Evolutionary conservation across 1,140 invertebrate genomes (phyloP).

Genomic region (Bombus sylvicola): DNA sequence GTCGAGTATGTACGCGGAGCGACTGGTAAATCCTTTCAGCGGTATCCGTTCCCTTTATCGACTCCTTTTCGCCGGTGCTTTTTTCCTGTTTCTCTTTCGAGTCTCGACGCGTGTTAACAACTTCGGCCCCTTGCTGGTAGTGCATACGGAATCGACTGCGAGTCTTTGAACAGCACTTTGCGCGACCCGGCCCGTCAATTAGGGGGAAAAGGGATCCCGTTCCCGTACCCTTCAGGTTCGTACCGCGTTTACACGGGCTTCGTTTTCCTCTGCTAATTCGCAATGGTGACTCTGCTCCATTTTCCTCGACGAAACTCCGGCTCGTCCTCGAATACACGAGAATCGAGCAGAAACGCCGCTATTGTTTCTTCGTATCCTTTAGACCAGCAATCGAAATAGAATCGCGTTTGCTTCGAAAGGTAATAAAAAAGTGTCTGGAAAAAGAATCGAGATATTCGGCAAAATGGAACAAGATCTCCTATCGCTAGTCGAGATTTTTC

Average conservation of each 20-base stretch:
- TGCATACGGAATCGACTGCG: slow-evolving; percentile 33
- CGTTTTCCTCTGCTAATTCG: neutral
- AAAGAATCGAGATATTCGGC: no score
- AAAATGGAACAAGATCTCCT: no score
- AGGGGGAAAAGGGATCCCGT: slow-evolving; percentile 1
- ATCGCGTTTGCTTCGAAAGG: no score
- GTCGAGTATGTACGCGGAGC: neutral
- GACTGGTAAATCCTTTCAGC: slow-evolving; percentile 5
- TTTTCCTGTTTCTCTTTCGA: slow-evolving; percentile 20
- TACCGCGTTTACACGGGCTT: neutral
- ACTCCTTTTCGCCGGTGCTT: neutral
- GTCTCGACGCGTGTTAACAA: slow-evolving; percentile 22
- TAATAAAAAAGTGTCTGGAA: no score
- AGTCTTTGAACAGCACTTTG: slow-evolving; percentile 40
- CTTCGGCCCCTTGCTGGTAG: slow-evolving; percentile 2
- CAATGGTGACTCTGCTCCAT: neutral
- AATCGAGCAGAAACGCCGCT: no score
- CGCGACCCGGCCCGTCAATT: slow-evolving; percentile 24
- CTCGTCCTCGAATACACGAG: neutral
- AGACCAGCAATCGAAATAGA: no score
- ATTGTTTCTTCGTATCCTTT: no score
- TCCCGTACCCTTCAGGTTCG: neutral
- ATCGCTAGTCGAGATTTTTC: no score
- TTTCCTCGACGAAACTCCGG: neutral
- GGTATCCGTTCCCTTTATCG: slow-evolving; percentile 1